Percentiles rank a stretch among this genome's conserved stretches.
phyloP scores from a whole-genome alignment of 30 jellyfish, hydroid and myxozoan genomes.

The Hydractinia symbiolongicarpus region DNA sequence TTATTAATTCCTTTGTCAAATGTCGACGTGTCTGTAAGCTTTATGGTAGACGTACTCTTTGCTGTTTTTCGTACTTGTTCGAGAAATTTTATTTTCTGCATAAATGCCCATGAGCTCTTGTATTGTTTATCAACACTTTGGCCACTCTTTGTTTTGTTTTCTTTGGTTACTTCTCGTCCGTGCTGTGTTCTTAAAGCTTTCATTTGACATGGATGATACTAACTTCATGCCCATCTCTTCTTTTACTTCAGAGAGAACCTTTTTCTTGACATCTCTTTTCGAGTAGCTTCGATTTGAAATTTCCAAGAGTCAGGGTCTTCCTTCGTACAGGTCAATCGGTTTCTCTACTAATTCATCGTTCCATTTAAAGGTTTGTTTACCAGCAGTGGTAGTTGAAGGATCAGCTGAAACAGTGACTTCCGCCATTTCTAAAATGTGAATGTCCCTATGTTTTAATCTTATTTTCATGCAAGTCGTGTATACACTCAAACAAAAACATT shows the following conservation, averaged over 20 bases:
- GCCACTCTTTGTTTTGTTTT: slow-evolving; percentile 1
- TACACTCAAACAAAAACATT: too few relatives aligned
- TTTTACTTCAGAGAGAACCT: slow-evolving; percentile 1
- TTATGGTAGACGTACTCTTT: slow-evolving; percentile 5
- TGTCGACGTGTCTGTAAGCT: too few relatives aligned
- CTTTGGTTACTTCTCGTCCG: background rate
- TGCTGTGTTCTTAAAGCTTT: background rate
- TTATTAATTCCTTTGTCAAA: too few relatives aligned
- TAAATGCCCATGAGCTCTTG: background rate
- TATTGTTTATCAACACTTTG: background rate
- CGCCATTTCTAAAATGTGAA: too few relatives aligned
- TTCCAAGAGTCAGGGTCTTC: slow-evolving; percentile 1
- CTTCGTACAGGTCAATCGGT: background rate
- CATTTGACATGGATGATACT: background rate
- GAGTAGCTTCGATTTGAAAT: background rate
- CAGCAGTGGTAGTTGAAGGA: too few relatives aligned
- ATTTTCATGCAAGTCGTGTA: too few relatives aligned
- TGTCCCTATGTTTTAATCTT: too few relatives aligned
- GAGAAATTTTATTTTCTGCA: background rate
- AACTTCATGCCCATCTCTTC: background rate
- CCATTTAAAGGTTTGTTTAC: background rate
- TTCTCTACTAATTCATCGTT: background rate
- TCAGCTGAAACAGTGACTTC: too few relatives aligned
- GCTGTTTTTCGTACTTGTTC: background rate
- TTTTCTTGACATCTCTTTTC: background rate